A percentile compares a stretch with the other conserved stretches of the same genome.
Conservation (phyloP, 2,888 invertebrate genomes). For the Mycalesis mineus region DNA sequence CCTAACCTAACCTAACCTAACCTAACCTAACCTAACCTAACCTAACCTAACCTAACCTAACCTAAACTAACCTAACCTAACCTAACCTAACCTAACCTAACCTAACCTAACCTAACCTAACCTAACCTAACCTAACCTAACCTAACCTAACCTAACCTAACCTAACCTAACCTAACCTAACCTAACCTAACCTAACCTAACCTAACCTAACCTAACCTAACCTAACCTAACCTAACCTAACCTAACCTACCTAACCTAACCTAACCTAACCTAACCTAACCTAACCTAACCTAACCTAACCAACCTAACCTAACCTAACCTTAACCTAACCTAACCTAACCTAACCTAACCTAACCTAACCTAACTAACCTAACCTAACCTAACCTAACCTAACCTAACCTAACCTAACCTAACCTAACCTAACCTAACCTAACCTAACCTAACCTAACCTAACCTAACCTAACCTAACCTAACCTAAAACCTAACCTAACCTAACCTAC, state of each 20-base stretch:
- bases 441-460: conserved; percentile 27
- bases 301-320: conserved; percentile 30
- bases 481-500: conserved; percentile 25
- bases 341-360: conserved; percentile 21
- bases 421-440: conserved; percentile 26
- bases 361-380: conserved; percentile 21
- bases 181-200: not conserved
- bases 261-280: conserved; percentile 13
- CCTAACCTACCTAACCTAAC: conserved; percentile 22
- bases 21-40: conserved; percentile 10
- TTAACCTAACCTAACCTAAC: conserved; percentile 29
- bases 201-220: not conserved
- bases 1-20: conserved; percentile 1
- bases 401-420: conserved; percentile 25
- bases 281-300: conserved; percentile 30
- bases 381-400: conserved; percentile 26
- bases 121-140: not conserved
- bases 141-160: not conserved
- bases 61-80: not conserved
- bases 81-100: not conserved
- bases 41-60: conserved; percentile 10
- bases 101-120: not conserved
- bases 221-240: not conserved
- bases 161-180: not conserved
- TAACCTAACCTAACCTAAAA: conserved; percentile 26